Evolutionary conservation across 2,888 invertebrate species (phyloP).

Genomic region (Sycophila texana): DNA sequence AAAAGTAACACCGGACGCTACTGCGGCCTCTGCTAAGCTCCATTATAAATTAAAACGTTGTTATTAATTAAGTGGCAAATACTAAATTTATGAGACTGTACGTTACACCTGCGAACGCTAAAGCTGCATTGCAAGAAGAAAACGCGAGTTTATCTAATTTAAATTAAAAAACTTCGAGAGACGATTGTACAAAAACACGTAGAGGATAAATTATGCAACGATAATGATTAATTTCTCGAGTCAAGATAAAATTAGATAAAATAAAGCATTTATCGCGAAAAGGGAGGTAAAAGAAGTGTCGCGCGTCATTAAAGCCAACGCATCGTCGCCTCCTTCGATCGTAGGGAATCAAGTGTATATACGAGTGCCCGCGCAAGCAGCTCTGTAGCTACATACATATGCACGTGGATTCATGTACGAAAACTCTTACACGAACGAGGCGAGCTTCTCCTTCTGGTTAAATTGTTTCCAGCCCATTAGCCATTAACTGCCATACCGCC

Average conservation of each 20-base stretch:
- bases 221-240: not conserved
- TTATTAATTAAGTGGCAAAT: too few relatives aligned
- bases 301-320: slow-evolving; percentile 40
- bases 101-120: too few relatives aligned
- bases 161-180: too few relatives aligned
- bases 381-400: not conserved
- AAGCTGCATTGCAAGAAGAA: too few relatives aligned
- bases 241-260: not conserved
- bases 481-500: slow-evolving; percentile 64
- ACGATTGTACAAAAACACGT: too few relatives aligned
- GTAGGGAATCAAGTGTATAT: slow-evolving; percentile 32
- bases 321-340: slow-evolving; percentile 34
- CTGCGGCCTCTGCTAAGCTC: too few relatives aligned
- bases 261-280: slow-evolving; percentile 15
- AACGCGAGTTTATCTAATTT: too few relatives aligned
- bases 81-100: too few relatives aligned
- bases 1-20: too few relatives aligned
- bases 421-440: slow-evolving; percentile 24
- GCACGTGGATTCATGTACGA: slow-evolving; percentile 25
- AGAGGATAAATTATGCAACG: not conserved
- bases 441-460: slow-evolving; percentile 60
- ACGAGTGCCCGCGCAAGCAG: not conserved
- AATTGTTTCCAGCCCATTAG: slow-evolving; percentile 74
- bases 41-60: too few relatives aligned
- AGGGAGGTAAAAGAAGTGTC: slow-evolving; percentile 23